Percentiles rank a stretch among this genome's conserved stretches.
Conservation (phyloP, 2,888 invertebrate species). For the Neoascia interrupta region DNA sequence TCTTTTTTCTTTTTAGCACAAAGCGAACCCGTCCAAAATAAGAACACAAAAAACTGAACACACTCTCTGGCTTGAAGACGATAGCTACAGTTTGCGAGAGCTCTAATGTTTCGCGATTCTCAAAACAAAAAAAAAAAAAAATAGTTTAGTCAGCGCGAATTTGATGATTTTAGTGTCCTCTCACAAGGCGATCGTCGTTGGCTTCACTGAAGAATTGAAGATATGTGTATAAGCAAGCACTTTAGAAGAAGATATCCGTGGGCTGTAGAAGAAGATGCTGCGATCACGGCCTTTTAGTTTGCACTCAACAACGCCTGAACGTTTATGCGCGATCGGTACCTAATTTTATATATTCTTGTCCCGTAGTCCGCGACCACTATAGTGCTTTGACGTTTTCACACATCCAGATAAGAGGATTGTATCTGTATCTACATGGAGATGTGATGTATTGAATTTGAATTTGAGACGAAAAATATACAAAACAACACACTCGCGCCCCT, state of each 20-base stretch:
- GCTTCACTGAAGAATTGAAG: no score
- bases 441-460: constrained; percentile 60
- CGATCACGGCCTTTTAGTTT: constrained; percentile 62
- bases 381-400: constrained; percentile 63
- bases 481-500: constrained; percentile 23
- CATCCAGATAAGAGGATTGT: constrained; percentile 60
- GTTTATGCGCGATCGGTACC: constrained; percentile 65
- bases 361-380: constrained; percentile 55
- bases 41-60: neutral
- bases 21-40: constrained; percentile 27
- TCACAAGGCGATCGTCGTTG: neutral
- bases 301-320: constrained; percentile 60
- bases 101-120: constrained; percentile 45
- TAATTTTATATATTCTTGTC: constrained; percentile 68
- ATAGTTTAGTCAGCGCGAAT: constrained; percentile 45
- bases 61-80: no score
- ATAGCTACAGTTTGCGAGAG: constrained; percentile 20
- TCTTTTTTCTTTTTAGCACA: no score
- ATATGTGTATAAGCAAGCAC: constrained; percentile 30
- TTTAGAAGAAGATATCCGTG: constrained; percentile 51
- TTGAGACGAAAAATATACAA: constrained; percentile 31
- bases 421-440: constrained; percentile 39
- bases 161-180: constrained; percentile 44
- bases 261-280: constrained; percentile 42
- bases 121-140: no score